Evolutionary conservation across 2,797 vertebrate species (phyloP), one percentile per base, ranked within the genome.

Genomic region (Odontamblyopus rebecca): DNA sequence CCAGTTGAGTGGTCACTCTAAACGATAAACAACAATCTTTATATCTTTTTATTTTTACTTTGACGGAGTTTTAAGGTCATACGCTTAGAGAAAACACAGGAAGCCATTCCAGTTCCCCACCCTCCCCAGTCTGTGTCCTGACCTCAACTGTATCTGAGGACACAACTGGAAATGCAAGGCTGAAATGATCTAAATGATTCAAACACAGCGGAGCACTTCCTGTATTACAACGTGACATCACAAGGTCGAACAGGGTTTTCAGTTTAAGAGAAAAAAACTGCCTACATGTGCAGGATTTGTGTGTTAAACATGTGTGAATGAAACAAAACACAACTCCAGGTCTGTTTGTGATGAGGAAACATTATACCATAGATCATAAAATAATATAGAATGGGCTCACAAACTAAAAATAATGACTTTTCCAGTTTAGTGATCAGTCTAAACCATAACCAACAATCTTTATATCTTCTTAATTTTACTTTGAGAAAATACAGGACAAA

Each of bases 331-430:
- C 35, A 38, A 38, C 35, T 38, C 8, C 7, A 38, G 35, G 1
- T 2, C 9, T 38, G 1, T 38, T 32, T 30, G 2, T 30, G 30
- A 30, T 30, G 30, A 30, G 30, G 30, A 30, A 30, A 30, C 30
- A 30, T 35, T 35, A 4, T 35, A 35, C 6, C 32, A 7, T 7
- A 35, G 32, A 35, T 35, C 32, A 35, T 35, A 35, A 35, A 35
- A 35, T 35, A 35, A 4, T 6, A 7, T 30, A 30, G 4, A 4
- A 30, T 30, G 30, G 30, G 30, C 30, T 4, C 30, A 30, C 30
- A 30, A 30, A 30, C 30, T 30, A 38, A 13, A 85, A 38, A 78
- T 64, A 85, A 77, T 51, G 65, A 72, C 79, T 41, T 79, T 61
- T 53, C 41, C 6, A 54, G 13, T n/a, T 30, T 35, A 51, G 26